Conservation (phyloP, 2,888 invertebrate species). For the Tetanocera ferruginea region DNA sequence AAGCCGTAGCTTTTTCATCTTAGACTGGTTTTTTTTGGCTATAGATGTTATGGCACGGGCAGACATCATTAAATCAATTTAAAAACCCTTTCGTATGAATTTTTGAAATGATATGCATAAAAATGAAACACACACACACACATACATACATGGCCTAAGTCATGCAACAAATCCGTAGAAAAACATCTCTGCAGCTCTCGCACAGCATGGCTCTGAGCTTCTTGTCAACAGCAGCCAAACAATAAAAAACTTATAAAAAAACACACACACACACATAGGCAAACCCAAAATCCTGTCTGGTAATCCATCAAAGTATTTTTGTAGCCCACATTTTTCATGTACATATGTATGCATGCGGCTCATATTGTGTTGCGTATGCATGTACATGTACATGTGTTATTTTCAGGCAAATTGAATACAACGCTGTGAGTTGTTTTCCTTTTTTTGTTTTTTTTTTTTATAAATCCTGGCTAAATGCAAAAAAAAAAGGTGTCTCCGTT, state of each 20-base stretch:
- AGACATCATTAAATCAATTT: conserved; percentile 39
- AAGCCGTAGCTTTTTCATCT: not conserved
- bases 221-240: not conserved
- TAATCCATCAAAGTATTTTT: conserved; percentile 29
- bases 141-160: not conserved
- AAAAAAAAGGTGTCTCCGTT: conserved; percentile 4
- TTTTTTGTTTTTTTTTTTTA: not conserved
- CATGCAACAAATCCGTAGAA: not conserved
- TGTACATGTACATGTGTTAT: not conserved
- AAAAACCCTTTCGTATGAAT: conserved; percentile 30
- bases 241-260: not conserved
- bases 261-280: not conserved
- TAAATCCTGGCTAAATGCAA: not conserved
- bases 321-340: not conserved
- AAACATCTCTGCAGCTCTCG: not conserved
- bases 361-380: not conserved
- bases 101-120: not conserved
- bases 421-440: conserved; percentile 10
- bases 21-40: not conserved
- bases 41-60: not conserved
- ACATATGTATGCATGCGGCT: not conserved
- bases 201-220: not conserved
- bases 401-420: conserved; percentile 32
- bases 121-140: not conserved
- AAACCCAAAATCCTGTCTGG: not conserved